Evolutionary conservation across 2,797 vertebrate genomes (phyloP), one percentile per base, ranked within the genome.

Genomic region (Hyperoplus immaculatus): DNA sequence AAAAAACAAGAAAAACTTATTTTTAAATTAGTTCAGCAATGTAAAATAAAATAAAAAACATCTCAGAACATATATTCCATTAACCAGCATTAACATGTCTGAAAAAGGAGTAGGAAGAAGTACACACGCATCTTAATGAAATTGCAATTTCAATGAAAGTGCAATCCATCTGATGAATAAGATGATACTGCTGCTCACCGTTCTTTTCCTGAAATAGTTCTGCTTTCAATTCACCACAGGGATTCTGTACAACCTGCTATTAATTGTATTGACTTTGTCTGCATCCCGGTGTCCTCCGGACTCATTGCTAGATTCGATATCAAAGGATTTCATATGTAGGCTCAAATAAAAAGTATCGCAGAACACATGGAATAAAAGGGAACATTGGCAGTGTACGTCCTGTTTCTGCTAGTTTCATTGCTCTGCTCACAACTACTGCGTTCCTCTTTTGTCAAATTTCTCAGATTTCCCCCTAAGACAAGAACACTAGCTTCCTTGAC

Each of bases 381-480:
- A 2, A 43, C 47, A 41, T 10, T 60, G 8, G 5, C 21, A 9
- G 15, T 4, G 0, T 43, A 16, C 6, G 3, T 39, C 21, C 47
- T 76, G 56, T 69, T 74, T 62, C 18, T 71, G n/a, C 59, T 57
- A 4, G 45, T 72, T 56, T 53, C 14, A 41, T 21, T 51, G 38
- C 62, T 72, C 49, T 63, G 50, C 53, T 85, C 57, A 68, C 47
- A 38, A 59, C 69, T 53, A 43, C 54, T 72, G 60, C 73, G 73
- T 85, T 88, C 63, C 50, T 77, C 38, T 70, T 55, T 50, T 65
- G 81, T 82, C 69, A 87, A 11, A 68, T 77, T 73, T 85, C 61
- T 81, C 70, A 57, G 68, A 77, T 78, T 79, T 77, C 73, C 68
- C 45, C 50, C 49, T 45, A 70, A 43, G 71, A 69, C 11, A 16